phyloP scores from a whole-genome alignment of 2,113 vertebrate genomes.

The Charadrius vociferus region DNA sequence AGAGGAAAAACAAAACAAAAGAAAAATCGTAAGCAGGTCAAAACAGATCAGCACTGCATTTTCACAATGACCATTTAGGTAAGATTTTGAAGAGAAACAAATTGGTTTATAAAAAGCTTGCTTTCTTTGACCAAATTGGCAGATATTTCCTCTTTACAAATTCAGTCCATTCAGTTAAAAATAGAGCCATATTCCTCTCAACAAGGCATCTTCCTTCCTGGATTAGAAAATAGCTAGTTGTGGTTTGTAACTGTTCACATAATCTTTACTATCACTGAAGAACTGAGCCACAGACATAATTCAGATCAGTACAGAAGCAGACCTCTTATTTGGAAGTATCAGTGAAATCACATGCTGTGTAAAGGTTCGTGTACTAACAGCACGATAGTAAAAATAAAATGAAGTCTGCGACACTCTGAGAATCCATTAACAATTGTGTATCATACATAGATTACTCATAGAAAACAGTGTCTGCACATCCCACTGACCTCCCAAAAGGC shows the following conservation, averaged over 20 bases:
- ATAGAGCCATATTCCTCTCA: neutral
- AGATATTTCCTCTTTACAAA: neutral
- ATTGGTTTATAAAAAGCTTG: neutral
- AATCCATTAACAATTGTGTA: neutral
- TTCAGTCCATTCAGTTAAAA: neutral
- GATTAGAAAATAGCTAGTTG: neutral
- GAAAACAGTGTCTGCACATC: neutral
- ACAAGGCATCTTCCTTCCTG: neutral
- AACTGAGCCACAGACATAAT: neutral
- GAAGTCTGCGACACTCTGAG: neutral
- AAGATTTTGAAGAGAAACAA: neutral
- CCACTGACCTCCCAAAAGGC: neutral
- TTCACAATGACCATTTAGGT: neutral
- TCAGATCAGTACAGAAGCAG: neutral
- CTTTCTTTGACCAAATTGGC: neutral
- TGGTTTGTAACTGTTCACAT: neutral
- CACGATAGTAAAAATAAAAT: neutral
- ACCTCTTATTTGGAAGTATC: neutral
- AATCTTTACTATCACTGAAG: neutral
- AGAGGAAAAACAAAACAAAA: neutral
- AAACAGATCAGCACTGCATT: neutral
- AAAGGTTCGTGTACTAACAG: neutral
- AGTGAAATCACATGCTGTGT: neutral
- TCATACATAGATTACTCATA: neutral
- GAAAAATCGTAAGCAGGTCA: neutral